Conservation (phyloP, 2,113 vertebrate species). For the Marmota monax region DNA sequence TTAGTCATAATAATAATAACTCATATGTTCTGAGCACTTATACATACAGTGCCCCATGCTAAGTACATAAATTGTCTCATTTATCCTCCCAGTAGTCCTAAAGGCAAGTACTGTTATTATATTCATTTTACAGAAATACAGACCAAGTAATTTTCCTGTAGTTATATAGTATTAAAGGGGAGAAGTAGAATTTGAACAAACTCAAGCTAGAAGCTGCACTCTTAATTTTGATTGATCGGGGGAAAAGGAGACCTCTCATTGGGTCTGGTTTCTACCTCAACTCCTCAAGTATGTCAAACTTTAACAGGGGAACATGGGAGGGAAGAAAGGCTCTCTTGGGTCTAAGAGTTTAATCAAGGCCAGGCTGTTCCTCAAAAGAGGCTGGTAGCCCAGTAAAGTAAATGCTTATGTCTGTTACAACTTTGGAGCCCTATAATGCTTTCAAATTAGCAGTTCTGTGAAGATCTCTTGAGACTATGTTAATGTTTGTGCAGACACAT, state of each 20-base stretch:
- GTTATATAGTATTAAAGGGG: not conserved
- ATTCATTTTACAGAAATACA: slow-evolving; percentile 36
- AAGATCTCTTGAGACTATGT: not conserved
- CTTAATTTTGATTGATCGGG: not conserved
- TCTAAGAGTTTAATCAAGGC: not conserved
- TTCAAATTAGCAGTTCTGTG: not conserved
- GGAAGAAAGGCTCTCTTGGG: not conserved
- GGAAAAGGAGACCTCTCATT: not conserved
- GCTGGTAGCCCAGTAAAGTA: not conserved
- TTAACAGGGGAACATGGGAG: not conserved
- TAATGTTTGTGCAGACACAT: not conserved
- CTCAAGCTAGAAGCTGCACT: not conserved
- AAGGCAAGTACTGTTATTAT: not conserved
- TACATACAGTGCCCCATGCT: not conserved
- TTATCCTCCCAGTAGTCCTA: not conserved
- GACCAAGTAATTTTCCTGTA: not conserved
- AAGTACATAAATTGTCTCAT: not conserved
- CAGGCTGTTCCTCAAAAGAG: not conserved
- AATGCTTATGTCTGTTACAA: not conserved
- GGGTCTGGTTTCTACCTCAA: not conserved
- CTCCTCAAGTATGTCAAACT: not conserved
- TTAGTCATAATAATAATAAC: slow-evolving; percentile 33
- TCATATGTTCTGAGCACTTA: not conserved
- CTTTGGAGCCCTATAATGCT: not conserved
- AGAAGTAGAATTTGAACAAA: not conserved